Percentiles rank a stretch among this genome's conserved stretches.
These are phyloP conservation scores for Catagonus wagneri DNA, from an alignment of 2,113 vertebrate genomes.

Conservation along the genomic window DNA sequence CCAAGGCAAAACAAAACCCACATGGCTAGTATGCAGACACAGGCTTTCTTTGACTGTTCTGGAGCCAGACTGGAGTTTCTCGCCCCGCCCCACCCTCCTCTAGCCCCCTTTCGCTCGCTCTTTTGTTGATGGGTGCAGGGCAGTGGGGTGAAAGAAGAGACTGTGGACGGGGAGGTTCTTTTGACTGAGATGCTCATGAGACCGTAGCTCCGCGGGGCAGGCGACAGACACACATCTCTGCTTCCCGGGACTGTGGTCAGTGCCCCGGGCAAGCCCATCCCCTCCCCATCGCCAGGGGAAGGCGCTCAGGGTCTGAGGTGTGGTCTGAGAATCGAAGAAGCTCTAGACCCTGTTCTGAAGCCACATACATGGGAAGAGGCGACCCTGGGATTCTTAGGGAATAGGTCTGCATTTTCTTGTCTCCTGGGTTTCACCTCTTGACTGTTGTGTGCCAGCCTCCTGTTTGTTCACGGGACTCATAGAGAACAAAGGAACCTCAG, in stretches of 20 bases:
- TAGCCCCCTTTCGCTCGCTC: constrained; percentile 67
- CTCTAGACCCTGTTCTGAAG: not conserved
- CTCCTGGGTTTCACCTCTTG: not conserved
- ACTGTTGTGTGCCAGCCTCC: not conserved
- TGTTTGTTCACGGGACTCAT: not conserved
- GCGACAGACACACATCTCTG: accelerated
- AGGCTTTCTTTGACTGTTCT: constrained; percentile 62
- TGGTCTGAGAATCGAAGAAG: not conserved
- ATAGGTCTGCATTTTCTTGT: not conserved
- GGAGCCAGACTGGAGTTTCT: constrained; percentile 12
- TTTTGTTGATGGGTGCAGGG: not conserved
- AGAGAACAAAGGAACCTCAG: not conserved
- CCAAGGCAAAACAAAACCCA: not conserved
- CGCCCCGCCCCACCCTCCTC: not conserved
- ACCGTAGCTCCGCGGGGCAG: not conserved
- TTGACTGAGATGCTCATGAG: accelerated
- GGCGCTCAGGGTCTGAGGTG: not conserved
- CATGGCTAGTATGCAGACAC: constrained; percentile 64
- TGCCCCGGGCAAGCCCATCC: not conserved
- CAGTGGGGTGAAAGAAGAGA: not conserved
- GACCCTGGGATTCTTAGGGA: not conserved
- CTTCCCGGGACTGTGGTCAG: not conserved
- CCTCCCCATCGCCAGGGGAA: not conserved
- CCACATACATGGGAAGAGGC: not conserved
- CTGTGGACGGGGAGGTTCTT: not conserved